Evolutionary conservation across 1,140 invertebrate species (phyloP), one percentile per base, ranked within the genome.

Genomic region (Cyphomyrmex costatus): DNA sequence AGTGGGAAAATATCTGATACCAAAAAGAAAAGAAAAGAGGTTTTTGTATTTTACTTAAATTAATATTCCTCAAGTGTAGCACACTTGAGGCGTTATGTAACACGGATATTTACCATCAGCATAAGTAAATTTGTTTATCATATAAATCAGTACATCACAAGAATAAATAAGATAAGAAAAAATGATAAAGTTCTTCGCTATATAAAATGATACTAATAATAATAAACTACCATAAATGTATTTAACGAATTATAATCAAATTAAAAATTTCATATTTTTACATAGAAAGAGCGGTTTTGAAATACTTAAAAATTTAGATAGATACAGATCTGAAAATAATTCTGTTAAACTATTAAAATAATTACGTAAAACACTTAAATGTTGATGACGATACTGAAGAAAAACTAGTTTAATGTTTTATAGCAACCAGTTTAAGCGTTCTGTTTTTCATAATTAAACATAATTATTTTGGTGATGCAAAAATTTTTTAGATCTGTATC

Each of bases 21-120:
- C 36, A 42, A 73, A 68, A 46, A 16, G n/a, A 16, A 27, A n/a
- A 21, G 36, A 46, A 24, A 19, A 60, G 49, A 42, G 51, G n/a
- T 74, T 60, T 46, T 60, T 16, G 24, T 60, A 71, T 79, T 51
- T 68, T 79, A 21, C n/a, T 42, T 49, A 24, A 73, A 83, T 71
- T 58, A 46, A 46, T 71, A 71, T 73, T 71, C 66, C 30, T 46
- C 24, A 36, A 42, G 49, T 21, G 12, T 24, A 33, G 27, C 27
- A 24, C 30, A 46, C 51, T 16, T 42, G 36, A 42, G 10, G n/a
- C 21, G 46, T 21, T 42, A 58, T 4, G 19, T 73, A 73, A 58
- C 21, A n/a, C 3, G 7, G n/a, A 66, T 53, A 51, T 82, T 61
- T 21, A 73, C 42, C 14, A n/a, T 14, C 49, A 12, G 19, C 21